phyloP scores from a whole-genome alignment of 1,140 invertebrate species.

The Achroia grisella region DNA sequence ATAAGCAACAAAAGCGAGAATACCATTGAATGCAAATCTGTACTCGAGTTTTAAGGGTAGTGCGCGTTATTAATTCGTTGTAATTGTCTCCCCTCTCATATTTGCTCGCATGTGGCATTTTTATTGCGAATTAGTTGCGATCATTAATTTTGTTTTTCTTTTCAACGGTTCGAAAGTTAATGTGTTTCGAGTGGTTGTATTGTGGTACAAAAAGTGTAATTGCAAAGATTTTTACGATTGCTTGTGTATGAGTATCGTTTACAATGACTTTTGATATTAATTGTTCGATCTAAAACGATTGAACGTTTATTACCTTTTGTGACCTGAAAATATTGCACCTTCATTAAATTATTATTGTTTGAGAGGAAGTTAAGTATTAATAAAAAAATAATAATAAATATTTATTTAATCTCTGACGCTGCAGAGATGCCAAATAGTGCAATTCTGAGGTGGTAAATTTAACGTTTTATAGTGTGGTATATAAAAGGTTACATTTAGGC shows the following conservation, averaged over 20 bases:
- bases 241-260: conserved; percentile 36
- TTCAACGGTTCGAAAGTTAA: conserved; percentile 47
- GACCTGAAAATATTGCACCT: too few species aligned
- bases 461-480: too few species aligned
- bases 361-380: too few species aligned
- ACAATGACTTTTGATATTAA: conserved; percentile 28
- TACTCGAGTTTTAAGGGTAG: conserved; percentile 69
- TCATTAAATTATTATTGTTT: too few species aligned
- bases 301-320: neutral
- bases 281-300: conserved; percentile 16
- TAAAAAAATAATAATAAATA: too few species aligned
- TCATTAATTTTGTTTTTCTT: conserved; percentile 72
- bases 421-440: too few species aligned
- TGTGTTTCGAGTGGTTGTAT: conserved; percentile 51
- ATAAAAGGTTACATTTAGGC: too few species aligned
- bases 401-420: too few species aligned
- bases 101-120: conserved; percentile 71
- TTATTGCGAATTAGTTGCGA: conserved; percentile 71
- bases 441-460: too few species aligned
- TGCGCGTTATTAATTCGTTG: conserved; percentile 71
- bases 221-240: conserved; percentile 24
- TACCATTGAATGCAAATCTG: conserved; percentile 68
- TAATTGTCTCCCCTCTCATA: conserved; percentile 64
- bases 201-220: conserved; percentile 23
- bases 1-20: conserved; percentile 57